Evolutionary conservation across 2,797 vertebrate genomes (phyloP), one percentile per base, ranked within the genome.

Genomic region (Dipus sagitta): DNA sequence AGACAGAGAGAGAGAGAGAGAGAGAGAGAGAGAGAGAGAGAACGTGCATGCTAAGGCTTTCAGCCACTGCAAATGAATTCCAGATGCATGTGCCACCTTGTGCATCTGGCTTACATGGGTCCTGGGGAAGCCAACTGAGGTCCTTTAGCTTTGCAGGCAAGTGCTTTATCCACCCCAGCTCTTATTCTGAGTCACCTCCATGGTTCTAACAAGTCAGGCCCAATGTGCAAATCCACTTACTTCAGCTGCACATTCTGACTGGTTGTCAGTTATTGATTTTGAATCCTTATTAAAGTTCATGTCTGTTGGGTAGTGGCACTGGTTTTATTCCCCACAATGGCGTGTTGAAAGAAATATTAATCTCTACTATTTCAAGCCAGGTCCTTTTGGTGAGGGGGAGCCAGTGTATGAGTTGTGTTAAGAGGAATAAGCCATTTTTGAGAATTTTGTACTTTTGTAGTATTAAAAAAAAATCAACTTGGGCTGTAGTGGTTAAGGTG

Each of bases 301-400:
- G 24, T 86, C 82, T 94, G 15, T 34, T 62, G 34, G 70, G 34
- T 58, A 82, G 47, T 85, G 47, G 26, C 58, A 77, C 26, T 92
- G 88, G 62, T 74, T 94, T 92, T 68, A 86, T 80, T 86, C 83
- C 32, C 30, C 54, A 82, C n/a, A 92, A 52, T 75, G 85, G 86
- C 54, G 75, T 90, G 52, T 88, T 80, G 72, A 92, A 86, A 94
- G 82, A 95, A 74, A 71, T 68, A 95, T 90, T 87, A 90, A 78
- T 92, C 90, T 94, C 83, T 8, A 71, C 87, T 76, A 18, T 74
- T 94, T 86, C 32, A 75, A 3, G 6, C 28, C 30, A 76, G 38
- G 8, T 23, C 13, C 1, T 88, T 83, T 81, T 30, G 77, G 71
- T 67, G 4, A 58, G 87, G 32, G 79, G 24, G 42, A n/a, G n/a